Evolutionary conservation across 2,888 invertebrate species (phyloP).

Genomic region (Rotaria magnacalcarata): DNA sequence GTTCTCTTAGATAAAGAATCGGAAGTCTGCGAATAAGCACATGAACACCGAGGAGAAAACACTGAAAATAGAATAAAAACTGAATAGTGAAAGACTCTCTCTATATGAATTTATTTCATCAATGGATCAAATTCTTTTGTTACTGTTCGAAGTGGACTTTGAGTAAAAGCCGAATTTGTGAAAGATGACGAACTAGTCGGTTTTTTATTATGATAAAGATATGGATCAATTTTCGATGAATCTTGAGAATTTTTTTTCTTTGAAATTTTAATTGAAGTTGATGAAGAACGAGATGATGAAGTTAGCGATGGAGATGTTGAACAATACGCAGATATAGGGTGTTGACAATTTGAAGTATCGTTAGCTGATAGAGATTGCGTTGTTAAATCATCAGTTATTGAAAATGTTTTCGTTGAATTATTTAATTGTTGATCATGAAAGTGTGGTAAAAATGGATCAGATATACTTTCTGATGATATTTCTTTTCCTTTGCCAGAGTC

Average conservation of each 20-base stretch:
- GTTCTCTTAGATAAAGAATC: background rate
- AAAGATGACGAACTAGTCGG: background rate
- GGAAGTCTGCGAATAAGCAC: background rate
- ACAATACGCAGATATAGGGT: background rate
- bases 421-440: background rate
- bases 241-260: background rate
- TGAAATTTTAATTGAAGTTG: background rate
- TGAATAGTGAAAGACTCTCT: conserved; percentile 7
- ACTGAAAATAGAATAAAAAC: background rate
- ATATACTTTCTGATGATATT: conserved; percentile 26
- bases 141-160: conserved; percentile 27
- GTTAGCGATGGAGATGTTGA: background rate
- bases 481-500: conserved; percentile 30
- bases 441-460: background rate
- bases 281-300: conserved; percentile 6
- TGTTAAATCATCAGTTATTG: background rate
- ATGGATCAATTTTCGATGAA: background rate
- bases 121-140: conserved; percentile 8
- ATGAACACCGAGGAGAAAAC: conserved; percentile 28
- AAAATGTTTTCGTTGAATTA: conserved; percentile 19
- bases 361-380: background rate
- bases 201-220: background rate
- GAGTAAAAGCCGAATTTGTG: background rate
- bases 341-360: background rate
- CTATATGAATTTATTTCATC: background rate